Evolutionary conservation across 64 coral and sea anemone species (phyloP).

Genomic region (Pocillopora damicornis): DNA sequence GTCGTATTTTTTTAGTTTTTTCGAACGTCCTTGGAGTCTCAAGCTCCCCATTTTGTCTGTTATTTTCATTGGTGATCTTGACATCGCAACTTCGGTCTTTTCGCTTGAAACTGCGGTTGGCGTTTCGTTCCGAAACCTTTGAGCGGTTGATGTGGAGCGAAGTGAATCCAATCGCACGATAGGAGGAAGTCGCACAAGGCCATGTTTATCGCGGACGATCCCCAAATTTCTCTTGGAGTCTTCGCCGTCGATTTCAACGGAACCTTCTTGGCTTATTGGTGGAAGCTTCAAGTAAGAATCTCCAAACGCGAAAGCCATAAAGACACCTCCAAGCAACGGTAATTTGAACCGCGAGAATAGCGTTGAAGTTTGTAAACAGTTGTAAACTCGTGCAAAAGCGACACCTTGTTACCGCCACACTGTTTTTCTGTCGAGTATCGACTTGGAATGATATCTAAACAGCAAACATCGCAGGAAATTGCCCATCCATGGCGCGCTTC

Average conservation of each 20-base stretch:
- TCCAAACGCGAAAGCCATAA: constrained; percentile 43
- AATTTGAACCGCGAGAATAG: background rate
- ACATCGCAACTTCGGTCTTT: background rate
- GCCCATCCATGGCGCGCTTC: background rate
- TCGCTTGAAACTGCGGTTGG: background rate
- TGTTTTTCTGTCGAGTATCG: background rate
- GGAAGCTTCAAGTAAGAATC: constrained; percentile 55
- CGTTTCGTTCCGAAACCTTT: constrained; percentile 16
- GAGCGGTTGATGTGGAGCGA: constrained; percentile 6
- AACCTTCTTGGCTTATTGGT: constrained; percentile 41
- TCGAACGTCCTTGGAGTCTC: background rate
- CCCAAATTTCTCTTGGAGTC: constrained; percentile 22
- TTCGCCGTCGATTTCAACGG: constrained; percentile 12
- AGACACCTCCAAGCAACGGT: background rate
- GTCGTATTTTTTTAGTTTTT: background rate
- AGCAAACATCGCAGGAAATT: background rate
- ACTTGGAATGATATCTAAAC: background rate
- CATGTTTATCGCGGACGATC: constrained; percentile 75
- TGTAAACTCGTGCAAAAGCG: background rate
- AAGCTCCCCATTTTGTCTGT: constrained; percentile 13
- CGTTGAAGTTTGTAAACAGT: constrained; percentile 15
- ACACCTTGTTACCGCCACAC: background rate
- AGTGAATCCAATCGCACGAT: constrained; percentile 72
- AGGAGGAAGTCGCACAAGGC: constrained; percentile 78
- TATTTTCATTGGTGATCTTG: background rate